phyloP scores from a whole-genome alignment of 2,888 invertebrate species.

The Chirona hameri region DNA sequence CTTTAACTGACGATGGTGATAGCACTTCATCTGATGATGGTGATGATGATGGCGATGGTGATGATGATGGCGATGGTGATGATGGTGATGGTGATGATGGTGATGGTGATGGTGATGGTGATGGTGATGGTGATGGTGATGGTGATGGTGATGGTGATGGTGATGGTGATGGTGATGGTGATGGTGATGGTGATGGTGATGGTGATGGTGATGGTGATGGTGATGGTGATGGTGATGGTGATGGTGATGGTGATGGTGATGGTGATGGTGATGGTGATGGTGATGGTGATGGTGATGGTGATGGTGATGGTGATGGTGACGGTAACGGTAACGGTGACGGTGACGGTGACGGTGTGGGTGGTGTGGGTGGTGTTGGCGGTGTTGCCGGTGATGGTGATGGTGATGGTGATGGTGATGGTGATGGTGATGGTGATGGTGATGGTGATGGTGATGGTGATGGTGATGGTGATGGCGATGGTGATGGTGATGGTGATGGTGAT shows the following conservation, averaged over 20 bases:
- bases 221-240: slow-evolving; percentile 22
- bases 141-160: slow-evolving; percentile 22
- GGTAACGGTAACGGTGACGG: slow-evolving; percentile 22
- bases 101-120: slow-evolving; percentile 22
- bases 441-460: slow-evolving; percentile 22
- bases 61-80: slow-evolving; percentile 22
- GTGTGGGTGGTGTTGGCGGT: too few species aligned
- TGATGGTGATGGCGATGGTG: slow-evolving; percentile 22
- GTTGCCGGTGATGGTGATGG: too few species aligned
- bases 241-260: slow-evolving; percentile 22
- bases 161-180: slow-evolving; percentile 22
- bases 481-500: slow-evolving; percentile 22
- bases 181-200: slow-evolving; percentile 5
- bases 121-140: slow-evolving; percentile 22
- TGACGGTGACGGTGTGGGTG: slow-evolving; percentile 9
- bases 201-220: slow-evolving; percentile 5
- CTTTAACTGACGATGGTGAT: too few species aligned
- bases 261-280: slow-evolving; percentile 22
- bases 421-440: slow-evolving; percentile 22
- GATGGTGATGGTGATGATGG: slow-evolving; percentile 22
- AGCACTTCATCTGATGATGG: too few species aligned
- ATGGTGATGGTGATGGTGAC: slow-evolving; percentile 22
- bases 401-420: slow-evolving; percentile 22
- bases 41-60: slow-evolving; percentile 22
- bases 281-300: slow-evolving; percentile 22